A percentile compares a stretch with the other conserved stretches of the same genome.
These are phyloP conservation scores for Prunella himalayana DNA, from an alignment of 2,113 vertebrate genomes.

Conservation along the genomic window DNA sequence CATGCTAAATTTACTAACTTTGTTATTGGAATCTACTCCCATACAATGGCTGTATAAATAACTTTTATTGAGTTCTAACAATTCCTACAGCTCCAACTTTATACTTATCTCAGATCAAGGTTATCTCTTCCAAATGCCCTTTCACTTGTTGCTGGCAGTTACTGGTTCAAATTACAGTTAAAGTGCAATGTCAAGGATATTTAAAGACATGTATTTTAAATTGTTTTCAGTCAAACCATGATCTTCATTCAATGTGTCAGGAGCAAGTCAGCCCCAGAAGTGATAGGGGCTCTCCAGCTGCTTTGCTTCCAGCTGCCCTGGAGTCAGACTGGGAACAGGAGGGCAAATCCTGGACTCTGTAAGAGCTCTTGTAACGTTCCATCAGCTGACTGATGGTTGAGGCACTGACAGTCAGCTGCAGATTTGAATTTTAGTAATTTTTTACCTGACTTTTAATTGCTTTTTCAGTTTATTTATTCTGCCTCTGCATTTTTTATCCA, in stretches of 20 bases:
- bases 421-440: not conserved
- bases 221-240: not conserved
- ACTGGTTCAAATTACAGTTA: not conserved
- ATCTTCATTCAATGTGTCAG: not conserved
- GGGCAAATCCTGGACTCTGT: not conserved
- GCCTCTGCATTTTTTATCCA: not conserved
- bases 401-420: not conserved
- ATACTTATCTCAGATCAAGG: not conserved
- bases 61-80: not conserved
- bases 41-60: conserved; percentile 9
- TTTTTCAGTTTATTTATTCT: not conserved
- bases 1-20: not conserved
- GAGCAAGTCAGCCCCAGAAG: not conserved
- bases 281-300: not conserved
- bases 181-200: not conserved
- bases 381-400: not conserved
- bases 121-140: not conserved
- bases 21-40: not conserved
- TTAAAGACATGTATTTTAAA: not conserved
- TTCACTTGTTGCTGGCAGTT: not conserved
- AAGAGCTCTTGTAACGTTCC: not conserved
- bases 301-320: not conserved
- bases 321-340: not conserved
- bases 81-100: not conserved
- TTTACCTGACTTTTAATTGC: too few species aligned